Base-by-base conservation (phyloP, 2,113 vertebrate genomes). In the Trinectes maculatus region DNA sequence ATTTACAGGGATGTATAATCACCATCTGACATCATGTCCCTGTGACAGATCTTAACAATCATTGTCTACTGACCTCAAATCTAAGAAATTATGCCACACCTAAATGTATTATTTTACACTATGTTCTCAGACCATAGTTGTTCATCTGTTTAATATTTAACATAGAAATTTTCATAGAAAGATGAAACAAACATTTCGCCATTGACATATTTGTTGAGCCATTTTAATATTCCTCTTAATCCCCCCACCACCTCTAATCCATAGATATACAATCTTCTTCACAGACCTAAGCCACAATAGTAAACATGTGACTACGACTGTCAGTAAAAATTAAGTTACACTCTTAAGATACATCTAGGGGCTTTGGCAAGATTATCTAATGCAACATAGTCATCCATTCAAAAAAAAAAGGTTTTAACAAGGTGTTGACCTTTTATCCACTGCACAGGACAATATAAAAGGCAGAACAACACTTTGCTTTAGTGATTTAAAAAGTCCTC, bases 161-260 rank as follows among this genome's bases (percentile, higher is more conserved):
- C 8, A 4, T 19, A 2, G 0, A 9, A 21, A 22, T 29, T 57
- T 60, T 40, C 8, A 46, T 3, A 31, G 5, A 47, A 11, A 28
- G 33, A 18, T 60, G 51, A 21, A 37, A 51, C 7, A 25, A 63
- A 72, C 44, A 21, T 44, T 51, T 59, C 8, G 22, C 13, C 25
- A 31, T 31, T 31, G 18, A 26, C 31, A 52, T 58, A 71, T 73
- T 69, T 75, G 36, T 42, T 57, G 44, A 46, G 44, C 46, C 25
- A 54, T 79, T 74, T 74, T 79, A 57, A 81, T 83, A 73, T 76
- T 74, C 8, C 57, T 68, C 58, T 71, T 82, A 82, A 80, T 82
- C 79, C 61, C 33, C 12, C 25, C 8, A 33, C 24, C 2, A 40
- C 42, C 65, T 47, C 40, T 64, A 84, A 82, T 77, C 81, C 69